These are phyloP conservation scores for Egretta garzetta DNA, from an alignment of 2,113 vertebrate species.

Conservation along the genomic window DNA sequence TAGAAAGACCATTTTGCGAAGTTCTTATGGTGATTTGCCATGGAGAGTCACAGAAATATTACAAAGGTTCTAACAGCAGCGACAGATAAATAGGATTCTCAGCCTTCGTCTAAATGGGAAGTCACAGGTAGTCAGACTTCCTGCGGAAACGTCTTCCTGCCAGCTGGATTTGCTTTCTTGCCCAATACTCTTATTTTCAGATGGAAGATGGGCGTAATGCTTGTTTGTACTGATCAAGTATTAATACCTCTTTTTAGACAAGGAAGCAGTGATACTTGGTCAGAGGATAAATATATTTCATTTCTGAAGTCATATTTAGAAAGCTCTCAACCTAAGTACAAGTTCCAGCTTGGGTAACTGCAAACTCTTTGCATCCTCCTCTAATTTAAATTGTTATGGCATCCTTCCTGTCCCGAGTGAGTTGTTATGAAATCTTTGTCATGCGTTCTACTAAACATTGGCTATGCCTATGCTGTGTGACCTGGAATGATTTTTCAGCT, in stretches of 20 bases:
- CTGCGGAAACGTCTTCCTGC: neutral
- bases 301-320: neutral
- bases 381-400: constrained; percentile 43
- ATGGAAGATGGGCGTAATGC: neutral
- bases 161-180: neutral
- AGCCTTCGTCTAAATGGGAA: neutral
- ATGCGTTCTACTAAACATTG: constrained; percentile 21
- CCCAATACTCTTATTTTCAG: neutral
- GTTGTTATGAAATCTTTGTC: constrained; percentile 52
- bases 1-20: neutral
- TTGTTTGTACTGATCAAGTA: neutral
- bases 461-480: neutral
- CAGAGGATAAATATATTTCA: neutral
- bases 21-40: neutral
- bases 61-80: neutral
- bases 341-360: neutral
- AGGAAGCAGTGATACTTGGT: neutral
- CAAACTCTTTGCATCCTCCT: constrained; percentile 20
- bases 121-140: neutral
- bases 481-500: neutral
- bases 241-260: neutral
- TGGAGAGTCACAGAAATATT: neutral
- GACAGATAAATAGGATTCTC: neutral
- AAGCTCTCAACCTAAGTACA: neutral
- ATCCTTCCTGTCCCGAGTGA: constrained; percentile 2